Evolutionary conservation across 2,113 vertebrate species (phyloP), one percentile per base, ranked within the genome.

Genomic region (Orcinus orca): DNA sequence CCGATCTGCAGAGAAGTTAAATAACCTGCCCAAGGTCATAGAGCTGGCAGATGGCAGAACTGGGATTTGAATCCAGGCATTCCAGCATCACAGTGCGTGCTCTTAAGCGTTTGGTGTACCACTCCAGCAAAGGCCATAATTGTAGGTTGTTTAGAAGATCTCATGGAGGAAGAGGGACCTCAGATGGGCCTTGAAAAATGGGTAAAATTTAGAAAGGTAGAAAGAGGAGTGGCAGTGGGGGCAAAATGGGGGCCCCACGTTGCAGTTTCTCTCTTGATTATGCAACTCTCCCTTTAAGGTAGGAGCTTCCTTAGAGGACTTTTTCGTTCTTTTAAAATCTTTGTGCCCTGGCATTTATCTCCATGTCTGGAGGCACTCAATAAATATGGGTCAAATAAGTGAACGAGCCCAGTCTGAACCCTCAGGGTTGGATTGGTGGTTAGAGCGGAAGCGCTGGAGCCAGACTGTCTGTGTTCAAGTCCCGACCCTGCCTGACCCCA

Each of bases 171-270:
- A 25, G 17, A 26, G 17, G 29, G 38, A 8, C 26, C 47, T 41
- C 70, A 20, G 21, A 20, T 44, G 21, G 85, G 17, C 38, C 81
- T 53, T 86, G 41, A 79, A 81, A 67, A 58, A 44, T 29, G 31
- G 36, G 29, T 33, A 26, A 14, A 81, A 62, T 53, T 63, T 44
- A 67, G 26, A 67, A n/a, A 65, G 73, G 10, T 58, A 26, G 36
- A 38, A 55, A 20, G 47, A 55, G 73, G 12, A n/a, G 60, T 20
- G n/a, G 17, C 33, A 6, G 1, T 62, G 38, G 10, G 17, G 47
- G 2, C 18, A 36, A 41, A 25, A 29, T 50, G 41, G 17, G 73
- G 36, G 2, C 9, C 2, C 3, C 25, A 2, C 6, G 11, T 2
- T 11, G 11, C 11, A 70, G 1, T 26, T 86, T 70, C 50, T 50